Conservation (phyloP, 2,888 invertebrate species). For the Trimorus sp. region DNA sequence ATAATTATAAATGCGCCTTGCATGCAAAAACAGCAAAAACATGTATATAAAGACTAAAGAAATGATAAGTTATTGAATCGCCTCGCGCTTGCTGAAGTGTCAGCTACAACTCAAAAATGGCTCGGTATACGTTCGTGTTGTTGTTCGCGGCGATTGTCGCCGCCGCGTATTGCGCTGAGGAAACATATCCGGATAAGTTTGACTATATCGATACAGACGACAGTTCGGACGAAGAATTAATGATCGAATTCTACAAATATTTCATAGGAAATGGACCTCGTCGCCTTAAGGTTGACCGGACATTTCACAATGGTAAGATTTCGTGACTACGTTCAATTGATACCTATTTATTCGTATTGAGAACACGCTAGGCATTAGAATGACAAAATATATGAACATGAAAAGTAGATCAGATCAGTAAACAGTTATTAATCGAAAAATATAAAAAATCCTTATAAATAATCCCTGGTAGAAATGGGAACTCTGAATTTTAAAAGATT, state of each 20-base stretch:
- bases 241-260: slow-evolving; percentile 73
- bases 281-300: slow-evolving; percentile 69
- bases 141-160: slow-evolving; percentile 11
- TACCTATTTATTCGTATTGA: no score
- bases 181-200: slow-evolving; percentile 70
- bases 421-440: no score
- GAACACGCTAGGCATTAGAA: no score
- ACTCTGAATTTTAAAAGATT: no score
- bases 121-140: slow-evolving; percentile 21
- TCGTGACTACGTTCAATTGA: no score
- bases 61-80: not conserved
- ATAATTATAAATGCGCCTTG: no score
- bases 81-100: not conserved
- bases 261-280: slow-evolving; percentile 71
- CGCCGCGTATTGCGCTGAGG: slow-evolving; percentile 29
- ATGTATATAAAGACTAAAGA: slow-evolving; percentile 15
- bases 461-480: no score
- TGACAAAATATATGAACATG: no score
- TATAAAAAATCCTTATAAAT: no score
- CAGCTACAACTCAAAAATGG: slow-evolving; percentile 13
- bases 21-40: not conserved
- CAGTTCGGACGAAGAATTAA: slow-evolving; percentile 70
- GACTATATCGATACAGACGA: slow-evolving; percentile 71
- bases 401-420: no score
- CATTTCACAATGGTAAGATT: slow-evolving; percentile 68